phyloP scores from a whole-genome alignment of 92 coral and sea anemone species.

The Scolanthus callimorphus region DNA sequence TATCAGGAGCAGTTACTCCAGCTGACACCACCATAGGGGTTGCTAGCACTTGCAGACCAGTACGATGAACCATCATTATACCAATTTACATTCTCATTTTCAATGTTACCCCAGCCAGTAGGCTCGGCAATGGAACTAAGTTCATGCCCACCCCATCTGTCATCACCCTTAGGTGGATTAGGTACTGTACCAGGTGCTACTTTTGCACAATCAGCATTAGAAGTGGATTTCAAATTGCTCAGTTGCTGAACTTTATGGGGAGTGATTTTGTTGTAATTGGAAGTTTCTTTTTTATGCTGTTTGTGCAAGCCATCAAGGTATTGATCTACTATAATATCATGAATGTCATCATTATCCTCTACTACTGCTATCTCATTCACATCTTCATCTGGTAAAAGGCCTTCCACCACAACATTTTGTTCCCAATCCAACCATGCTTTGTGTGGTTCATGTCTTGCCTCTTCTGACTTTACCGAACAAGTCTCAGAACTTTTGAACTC shows the following conservation, averaged over 20 bases:
- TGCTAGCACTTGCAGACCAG: slow-evolving; percentile 42
- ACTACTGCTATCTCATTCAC: slow-evolving; percentile 59
- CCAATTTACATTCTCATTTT: slow-evolving; percentile 24
- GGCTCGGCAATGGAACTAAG: slow-evolving; percentile 22
- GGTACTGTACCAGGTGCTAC: slow-evolving; percentile 68
- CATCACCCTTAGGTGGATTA: slow-evolving; percentile 66
- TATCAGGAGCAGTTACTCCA: slow-evolving; percentile 24
- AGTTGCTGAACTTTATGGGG: slow-evolving; percentile 66
- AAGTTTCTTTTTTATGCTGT: slow-evolving; percentile 21
- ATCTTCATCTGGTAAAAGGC: slow-evolving; percentile 50
- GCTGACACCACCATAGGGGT: slow-evolving; percentile 22
- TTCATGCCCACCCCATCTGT: slow-evolving; percentile 83
- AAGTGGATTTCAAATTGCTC: slow-evolving; percentile 77
- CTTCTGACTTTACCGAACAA: not conserved
- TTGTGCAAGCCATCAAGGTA: slow-evolving; percentile 65
- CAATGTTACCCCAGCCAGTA: slow-evolving; percentile 70
- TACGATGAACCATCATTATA: slow-evolving; percentile 63
- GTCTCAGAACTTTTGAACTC: not conserved
- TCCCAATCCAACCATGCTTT: slow-evolving; percentile 83
- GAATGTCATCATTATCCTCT: slow-evolving; percentile 73
- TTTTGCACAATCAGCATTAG: slow-evolving; percentile 58
- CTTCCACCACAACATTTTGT: slow-evolving; percentile 48
- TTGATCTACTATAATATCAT: slow-evolving; percentile 81
- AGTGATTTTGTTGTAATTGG: slow-evolving; percentile 29
- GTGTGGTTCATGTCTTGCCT: not conserved